phyloP scores from a whole-genome alignment of 2,888 invertebrate species.

The Bellardia pandia region DNA sequence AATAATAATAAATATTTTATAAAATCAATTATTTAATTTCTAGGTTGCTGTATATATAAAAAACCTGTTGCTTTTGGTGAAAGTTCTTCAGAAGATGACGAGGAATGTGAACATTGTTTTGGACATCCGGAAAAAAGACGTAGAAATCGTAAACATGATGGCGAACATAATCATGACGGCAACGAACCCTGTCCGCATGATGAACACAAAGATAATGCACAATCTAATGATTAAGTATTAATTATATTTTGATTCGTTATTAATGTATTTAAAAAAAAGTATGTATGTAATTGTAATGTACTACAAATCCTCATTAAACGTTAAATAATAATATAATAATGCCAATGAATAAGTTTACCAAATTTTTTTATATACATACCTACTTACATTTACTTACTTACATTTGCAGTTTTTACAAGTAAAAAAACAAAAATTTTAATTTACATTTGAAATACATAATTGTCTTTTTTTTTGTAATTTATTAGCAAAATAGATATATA shows the following conservation, averaged over 20 bases:
- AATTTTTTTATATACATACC: background rate
- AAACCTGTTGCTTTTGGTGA: slow-evolving; percentile 95
- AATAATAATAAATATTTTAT: background rate
- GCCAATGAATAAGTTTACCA: background rate
- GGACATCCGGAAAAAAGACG: slow-evolving; percentile 90
- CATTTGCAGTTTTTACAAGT: too few species aligned
- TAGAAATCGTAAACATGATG: slow-evolving; percentile 78
- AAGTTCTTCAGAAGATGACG: slow-evolving; percentile 92
- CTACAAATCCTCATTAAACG: background rate
- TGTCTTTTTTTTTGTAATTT: slow-evolving; percentile 34
- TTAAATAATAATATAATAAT: background rate
- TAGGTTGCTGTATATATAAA: slow-evolving; percentile 97
- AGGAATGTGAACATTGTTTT: slow-evolving; percentile 94
- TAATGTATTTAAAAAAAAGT: background rate
- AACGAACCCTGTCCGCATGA: slow-evolving; percentile 50
- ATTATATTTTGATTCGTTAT: slow-evolving; percentile 9
- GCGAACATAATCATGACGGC: slow-evolving; percentile 57
- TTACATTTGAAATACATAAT: slow-evolving; percentile 20
- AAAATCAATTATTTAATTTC: background rate
- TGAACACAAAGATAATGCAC: slow-evolving; percentile 42
- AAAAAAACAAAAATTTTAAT: background rate
- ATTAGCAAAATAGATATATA: slow-evolving; percentile 58
- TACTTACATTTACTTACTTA: too few species aligned
- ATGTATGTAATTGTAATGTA: background rate
- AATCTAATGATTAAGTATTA: slow-evolving; percentile 13